These are phyloP conservation scores for Charaxes varanes DNA, from an alignment of 1,140 invertebrate genomes.

Conservation along the genomic window DNA sequence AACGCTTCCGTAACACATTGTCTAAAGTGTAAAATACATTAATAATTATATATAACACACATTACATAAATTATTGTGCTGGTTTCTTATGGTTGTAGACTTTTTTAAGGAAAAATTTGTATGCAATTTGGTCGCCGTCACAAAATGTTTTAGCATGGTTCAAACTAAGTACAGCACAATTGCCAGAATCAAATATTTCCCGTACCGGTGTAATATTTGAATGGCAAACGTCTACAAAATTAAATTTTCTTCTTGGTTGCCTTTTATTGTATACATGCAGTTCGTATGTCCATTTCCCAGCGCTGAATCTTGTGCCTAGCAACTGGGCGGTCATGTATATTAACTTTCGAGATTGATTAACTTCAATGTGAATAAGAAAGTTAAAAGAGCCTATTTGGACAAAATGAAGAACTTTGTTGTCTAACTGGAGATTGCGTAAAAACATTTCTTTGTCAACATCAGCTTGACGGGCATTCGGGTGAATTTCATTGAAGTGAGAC, in stretches of 20 bases:
- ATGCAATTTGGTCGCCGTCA: conserved; percentile 24
- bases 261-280: conserved; percentile 41
- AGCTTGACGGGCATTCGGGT: conserved; percentile 20
- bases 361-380: conserved; percentile 39
- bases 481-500: conserved; percentile 31
- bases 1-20: too few species aligned
- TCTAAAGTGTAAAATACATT: too few species aligned
- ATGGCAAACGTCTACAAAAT: conserved; percentile 23
- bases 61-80: too few species aligned
- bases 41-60: too few species aligned
- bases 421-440: conserved; percentile 13
- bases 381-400: conserved; percentile 25
- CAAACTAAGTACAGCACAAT: conserved; percentile 22
- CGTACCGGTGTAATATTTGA: conserved; percentile 11
- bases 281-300: conserved; percentile 43
- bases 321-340: conserved; percentile 34
- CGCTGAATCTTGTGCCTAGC: conserved; percentile 29
- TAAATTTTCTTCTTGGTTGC: conserved; percentile 29
- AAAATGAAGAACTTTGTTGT: conserved; percentile 21
- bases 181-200: conserved; percentile 18
- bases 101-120: conserved; percentile 37
- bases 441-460: conserved; percentile 29
- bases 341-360: conserved; percentile 7
- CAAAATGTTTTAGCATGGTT: conserved; percentile 28
- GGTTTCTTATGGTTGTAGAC: too few species aligned